Evolutionary conservation across 2,113 vertebrate genomes (phyloP), one percentile per base, ranked within the genome.

Genomic region (Percopsis transmontana): DNA sequence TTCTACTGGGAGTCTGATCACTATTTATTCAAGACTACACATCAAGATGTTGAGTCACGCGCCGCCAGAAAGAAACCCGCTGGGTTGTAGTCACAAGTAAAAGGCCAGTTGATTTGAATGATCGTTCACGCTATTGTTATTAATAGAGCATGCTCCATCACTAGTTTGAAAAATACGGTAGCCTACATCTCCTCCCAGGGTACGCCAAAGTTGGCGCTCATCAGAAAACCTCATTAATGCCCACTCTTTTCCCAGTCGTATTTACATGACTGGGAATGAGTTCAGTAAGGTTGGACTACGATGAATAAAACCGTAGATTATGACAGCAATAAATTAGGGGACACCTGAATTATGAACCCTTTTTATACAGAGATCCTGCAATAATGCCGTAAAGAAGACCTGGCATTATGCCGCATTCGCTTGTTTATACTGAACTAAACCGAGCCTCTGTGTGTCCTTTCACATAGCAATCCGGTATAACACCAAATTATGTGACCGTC

Each of bases 21-120:
- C n/a, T 60, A 15, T 75, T 79, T 63, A 72, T 76, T 80, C 70
- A 76, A 56, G 41, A 51, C 70, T 55, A 21, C 38, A 57, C 44
- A 38, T 77, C 38, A 53, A 11, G 55, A 72, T 41, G 66, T 53
- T 51, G 62, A 65, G 66, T 79, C 63, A 50, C 52, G n/a, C 56
- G 52, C 48, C 45, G 12, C 27, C 2, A 58, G 8, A 72, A 27
- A 1, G 51, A 65, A 53, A 53, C 19, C 20, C 33, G 21, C 33
- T 4, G 15, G 66, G 48, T 51, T 48, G 64, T 60, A 56, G 66
- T 77, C 68, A 67, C 68, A 61, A 69, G 80, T 70, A 68, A 39
- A 52, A 60, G 24, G 38, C 20, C 18, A 77, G 27, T 78, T 62
- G 76, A 82, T 66, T 66, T 71, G 0, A 1, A 52, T 42, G 72